Evolutionary conservation across 1,140 invertebrate genomes (phyloP), one percentile per base, ranked within the genome.

Genomic region (Lepidostoma basale): DNA sequence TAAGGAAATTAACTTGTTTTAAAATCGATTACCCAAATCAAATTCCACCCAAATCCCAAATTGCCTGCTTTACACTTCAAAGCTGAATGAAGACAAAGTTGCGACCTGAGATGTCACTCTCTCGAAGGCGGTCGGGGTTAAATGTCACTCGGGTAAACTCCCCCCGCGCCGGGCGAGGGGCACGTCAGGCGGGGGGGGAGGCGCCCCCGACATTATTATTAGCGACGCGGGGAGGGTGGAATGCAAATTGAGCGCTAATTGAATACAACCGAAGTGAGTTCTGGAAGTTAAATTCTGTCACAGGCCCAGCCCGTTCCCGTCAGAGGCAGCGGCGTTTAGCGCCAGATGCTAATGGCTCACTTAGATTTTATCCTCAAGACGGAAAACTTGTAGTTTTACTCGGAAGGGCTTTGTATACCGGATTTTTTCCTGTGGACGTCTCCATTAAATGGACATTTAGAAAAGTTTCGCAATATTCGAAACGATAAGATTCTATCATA

Each of bases 181-280:
- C 58, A 23, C n/a, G 23, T 59, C 39, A 36, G 30, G 18, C 22
- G 54, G 42, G 14, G 26, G 33, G 28, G 23, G 54, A 52, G 23
- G 54, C 26, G 26, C 54, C 54, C 62, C 45, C 40, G 36, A 42
- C 69, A 45, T 70, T 70, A 70, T 70, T 70, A 70, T 70, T 67
- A 70, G 69, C 63, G 63, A 62, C 69, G 66, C 69, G 47, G 58
- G 62, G 62, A 22, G 44, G 64, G 69, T 52, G 59, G 60, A 70
- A 70, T 70, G 69, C 69, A 70, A 70, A 70, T 70, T 70, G 69
- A 70, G 58, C 64, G 69, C 69, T 70, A 70, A 70, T 70, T 70
- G 69, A 70, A 70, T 70, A 70, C 64, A 70, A 67, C 64, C 63
- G 67, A 70, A 70, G 63, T 64, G 69, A 70, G 69, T 70, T 70